Evolutionary conservation across 2,888 invertebrate genomes (phyloP).

Genomic region (Gerosis bhagava): DNA sequence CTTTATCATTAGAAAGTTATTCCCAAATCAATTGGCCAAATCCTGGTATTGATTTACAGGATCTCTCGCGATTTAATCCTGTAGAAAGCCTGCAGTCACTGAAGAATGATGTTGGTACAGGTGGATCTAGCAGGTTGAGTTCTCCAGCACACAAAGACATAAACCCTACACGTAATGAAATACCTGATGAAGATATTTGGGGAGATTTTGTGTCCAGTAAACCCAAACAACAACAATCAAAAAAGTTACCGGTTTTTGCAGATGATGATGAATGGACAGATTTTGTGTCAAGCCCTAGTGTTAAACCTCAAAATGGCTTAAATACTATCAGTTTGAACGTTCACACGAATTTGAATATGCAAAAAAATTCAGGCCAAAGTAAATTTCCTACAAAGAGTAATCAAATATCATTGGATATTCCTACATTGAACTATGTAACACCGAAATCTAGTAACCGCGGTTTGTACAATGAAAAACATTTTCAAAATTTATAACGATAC

Average conservation of each 20-base stretch:
- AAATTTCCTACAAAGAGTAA: conserved; percentile 53
- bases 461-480: conserved; percentile 67
- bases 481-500: conserved; percentile 78
- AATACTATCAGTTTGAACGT: conserved; percentile 76
- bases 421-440: conserved; percentile 71
- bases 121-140: conserved; percentile 54
- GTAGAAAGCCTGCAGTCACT: conserved; percentile 71
- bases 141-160: conserved; percentile 60
- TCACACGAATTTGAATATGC: conserved; percentile 65
- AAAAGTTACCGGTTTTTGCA: conserved; percentile 50
- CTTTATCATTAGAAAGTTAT: conserved; percentile 72
- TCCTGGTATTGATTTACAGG: conserved; percentile 80
- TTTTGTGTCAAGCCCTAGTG: conserved; percentile 70
- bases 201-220: conserved; percentile 83
- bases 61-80: conserved; percentile 75
- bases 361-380: conserved; percentile 50
- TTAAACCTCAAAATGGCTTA: conserved; percentile 68
- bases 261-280: conserved; percentile 79
- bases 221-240: conserved; percentile 55
- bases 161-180: conserved; percentile 42
- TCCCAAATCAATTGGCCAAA: conserved; percentile 85
- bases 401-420: conserved; percentile 62
- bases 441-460: conserved; percentile 64
- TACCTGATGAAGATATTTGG: conserved; percentile 81
- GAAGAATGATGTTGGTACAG: conserved; percentile 58